Conservation (phyloP, 2,113 vertebrate genomes). For the Muscicapa adusta region DNA sequence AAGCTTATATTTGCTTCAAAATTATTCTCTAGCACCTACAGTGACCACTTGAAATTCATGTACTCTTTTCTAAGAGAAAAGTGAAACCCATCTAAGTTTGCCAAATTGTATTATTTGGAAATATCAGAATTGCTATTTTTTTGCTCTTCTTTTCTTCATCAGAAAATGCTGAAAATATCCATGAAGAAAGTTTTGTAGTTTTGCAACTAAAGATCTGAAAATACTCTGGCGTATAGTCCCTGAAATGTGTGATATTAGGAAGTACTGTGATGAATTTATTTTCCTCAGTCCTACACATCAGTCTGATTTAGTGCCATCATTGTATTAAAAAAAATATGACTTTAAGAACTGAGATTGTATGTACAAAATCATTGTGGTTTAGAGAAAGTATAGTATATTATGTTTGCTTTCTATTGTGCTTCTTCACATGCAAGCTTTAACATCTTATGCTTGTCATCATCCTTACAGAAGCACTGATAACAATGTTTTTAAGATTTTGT, state of each 20-base stretch:
- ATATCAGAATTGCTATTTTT: neutral
- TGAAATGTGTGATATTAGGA: neutral
- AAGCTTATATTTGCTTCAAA: neutral
- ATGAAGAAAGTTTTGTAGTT: neutral
- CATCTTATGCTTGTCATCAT: rapidly evolving
- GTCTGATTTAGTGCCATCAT: neutral
- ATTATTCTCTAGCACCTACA: neutral
- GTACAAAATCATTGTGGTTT: neutral
- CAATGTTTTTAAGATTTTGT: neutral
- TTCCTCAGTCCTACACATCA: neutral
- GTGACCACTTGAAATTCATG: neutral
- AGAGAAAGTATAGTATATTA: neutral
- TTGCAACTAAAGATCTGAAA: neutral
- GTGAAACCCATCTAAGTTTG: neutral
- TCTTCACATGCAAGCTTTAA: neutral
- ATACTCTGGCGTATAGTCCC: neutral
- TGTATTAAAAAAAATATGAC: neutral
- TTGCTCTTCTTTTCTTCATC: neutral
- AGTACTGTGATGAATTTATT: neutral
- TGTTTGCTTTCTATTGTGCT: neutral
- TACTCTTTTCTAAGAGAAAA: neutral
- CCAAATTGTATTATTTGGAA: neutral
- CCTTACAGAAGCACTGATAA: neutral
- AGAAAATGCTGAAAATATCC: neutral
- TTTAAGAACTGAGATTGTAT: neutral